Evolutionary conservation across 2,113 vertebrate genomes (phyloP).

Genomic region (Bubo blakistoni): DNA sequence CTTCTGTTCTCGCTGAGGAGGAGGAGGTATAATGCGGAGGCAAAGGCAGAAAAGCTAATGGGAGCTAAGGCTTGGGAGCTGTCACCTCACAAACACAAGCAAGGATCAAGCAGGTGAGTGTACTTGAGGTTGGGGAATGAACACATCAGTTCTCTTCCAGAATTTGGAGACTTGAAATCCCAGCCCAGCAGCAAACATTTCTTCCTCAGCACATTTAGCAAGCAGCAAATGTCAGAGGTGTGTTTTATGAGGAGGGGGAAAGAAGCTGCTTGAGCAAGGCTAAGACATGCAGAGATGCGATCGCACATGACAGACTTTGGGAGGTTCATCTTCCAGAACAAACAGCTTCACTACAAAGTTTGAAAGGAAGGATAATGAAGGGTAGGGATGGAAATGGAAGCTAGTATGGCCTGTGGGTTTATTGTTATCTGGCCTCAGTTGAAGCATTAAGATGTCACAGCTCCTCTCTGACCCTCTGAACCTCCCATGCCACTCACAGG

Average conservation of each 20-base stretch:
- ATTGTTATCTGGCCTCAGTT: not conserved
- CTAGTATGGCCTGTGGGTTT: not conserved
- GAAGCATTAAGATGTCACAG: not conserved
- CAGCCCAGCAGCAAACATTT: not conserved
- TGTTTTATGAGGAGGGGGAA: rapidly evolving
- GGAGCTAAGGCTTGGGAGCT: not conserved
- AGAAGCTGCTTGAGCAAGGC: not conserved
- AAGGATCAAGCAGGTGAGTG: not conserved
- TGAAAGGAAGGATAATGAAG: not conserved
- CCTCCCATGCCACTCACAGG: not conserved
- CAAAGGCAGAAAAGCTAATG: not conserved
- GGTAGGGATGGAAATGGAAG: not conserved
- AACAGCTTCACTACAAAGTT: not conserved
- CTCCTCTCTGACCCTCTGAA: not conserved
- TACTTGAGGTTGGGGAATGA: not conserved
- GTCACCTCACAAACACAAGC: not conserved
- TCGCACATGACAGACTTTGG: rapidly evolving
- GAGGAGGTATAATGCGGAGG: not conserved
- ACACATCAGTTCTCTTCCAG: not conserved
- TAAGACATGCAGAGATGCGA: not conserved
- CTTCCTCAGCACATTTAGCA: not conserved
- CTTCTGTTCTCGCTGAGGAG: not conserved
- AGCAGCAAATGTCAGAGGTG: not conserved
- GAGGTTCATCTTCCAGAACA: not conserved
- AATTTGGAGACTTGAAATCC: not conserved